phyloP scores from a whole-genome alignment of 1,140 invertebrate genomes.

The Amyelois transitella region DNA sequence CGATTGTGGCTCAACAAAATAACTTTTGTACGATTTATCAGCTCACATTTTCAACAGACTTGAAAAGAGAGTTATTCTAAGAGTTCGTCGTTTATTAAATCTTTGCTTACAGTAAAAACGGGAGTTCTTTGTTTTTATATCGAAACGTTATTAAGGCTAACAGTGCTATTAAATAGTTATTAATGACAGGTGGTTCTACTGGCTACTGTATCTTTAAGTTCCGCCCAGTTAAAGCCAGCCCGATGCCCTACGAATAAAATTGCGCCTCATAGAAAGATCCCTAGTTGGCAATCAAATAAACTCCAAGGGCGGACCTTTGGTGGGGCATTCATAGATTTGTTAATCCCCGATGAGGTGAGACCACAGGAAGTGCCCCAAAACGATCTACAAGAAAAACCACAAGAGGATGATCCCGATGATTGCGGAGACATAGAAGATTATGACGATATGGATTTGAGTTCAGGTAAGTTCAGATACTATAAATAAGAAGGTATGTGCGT shows the following conservation, averaged over 20 bases:
- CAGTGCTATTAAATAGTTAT: neutral
- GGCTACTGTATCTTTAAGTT: constrained; percentile 23
- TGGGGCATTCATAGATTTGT: constrained; percentile 36
- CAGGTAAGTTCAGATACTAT: constrained; percentile 26
- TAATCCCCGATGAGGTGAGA: constrained; percentile 22
- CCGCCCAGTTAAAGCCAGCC: constrained; percentile 47
- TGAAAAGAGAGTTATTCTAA: too few relatives aligned
- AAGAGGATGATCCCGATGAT: constrained; percentile 45
- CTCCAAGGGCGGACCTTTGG: constrained; percentile 41
- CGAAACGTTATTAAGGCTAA: too few relatives aligned
- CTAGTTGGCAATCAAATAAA: constrained; percentile 15
- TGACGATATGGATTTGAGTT: constrained; percentile 60
- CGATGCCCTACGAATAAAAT: constrained; percentile 67
- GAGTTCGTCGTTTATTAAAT: too few relatives aligned
- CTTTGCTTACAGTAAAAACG: too few relatives aligned
- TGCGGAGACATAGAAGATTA: constrained; percentile 65
- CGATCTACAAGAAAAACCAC: constrained; percentile 42
- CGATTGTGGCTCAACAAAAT: too few relatives aligned
- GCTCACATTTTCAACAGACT: too few relatives aligned
- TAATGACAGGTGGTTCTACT: constrained; percentile 37
- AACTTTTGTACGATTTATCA: too few relatives aligned
- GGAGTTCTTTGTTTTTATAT: too few relatives aligned
- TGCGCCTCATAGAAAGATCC: constrained; percentile 40
- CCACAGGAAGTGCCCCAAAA: constrained; percentile 15
- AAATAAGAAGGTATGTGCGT: too few relatives aligned